Evolutionary conservation across 2,113 vertebrate species (phyloP).

Genomic region (Mustela lutreola): DNA sequence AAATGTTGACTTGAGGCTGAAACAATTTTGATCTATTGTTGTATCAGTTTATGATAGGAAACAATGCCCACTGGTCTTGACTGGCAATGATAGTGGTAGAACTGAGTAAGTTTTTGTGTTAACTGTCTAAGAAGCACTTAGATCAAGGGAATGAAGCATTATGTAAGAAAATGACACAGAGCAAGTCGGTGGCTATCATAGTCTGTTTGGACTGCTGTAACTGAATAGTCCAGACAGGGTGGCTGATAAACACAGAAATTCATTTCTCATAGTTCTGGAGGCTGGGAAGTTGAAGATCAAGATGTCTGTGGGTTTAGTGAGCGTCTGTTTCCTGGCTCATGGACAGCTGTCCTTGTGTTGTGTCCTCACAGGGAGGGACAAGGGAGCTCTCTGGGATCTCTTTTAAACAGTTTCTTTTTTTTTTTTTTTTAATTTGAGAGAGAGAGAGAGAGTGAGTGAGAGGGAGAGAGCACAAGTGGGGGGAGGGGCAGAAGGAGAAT

Average conservation of each 20-base stretch:
- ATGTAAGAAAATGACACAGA: not conserved
- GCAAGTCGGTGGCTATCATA: not conserved
- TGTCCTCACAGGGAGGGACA: not conserved
- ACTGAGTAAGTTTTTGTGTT: not conserved
- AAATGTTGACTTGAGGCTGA: conserved; percentile 28
- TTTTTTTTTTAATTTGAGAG: not conserved
- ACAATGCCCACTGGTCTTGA: not conserved
- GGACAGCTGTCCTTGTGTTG: not conserved
- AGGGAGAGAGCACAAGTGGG: not conserved
- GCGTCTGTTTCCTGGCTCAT: not conserved
- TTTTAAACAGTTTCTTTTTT: not conserved
- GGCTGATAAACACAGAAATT: not conserved
- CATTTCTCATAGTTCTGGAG: not conserved
- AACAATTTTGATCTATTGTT: conserved; percentile 12
- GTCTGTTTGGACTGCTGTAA: not conserved
- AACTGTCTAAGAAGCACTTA: conserved; percentile 37
- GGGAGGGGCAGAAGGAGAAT: not conserved
- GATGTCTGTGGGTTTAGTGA: not conserved
- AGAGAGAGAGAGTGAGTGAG: too few relatives aligned
- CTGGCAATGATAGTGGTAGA: not conserved
- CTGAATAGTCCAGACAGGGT: not conserved
- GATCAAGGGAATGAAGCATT: not conserved
- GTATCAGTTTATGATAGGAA: not conserved
- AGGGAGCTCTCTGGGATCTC: not conserved
- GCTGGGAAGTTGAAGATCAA: not conserved